Evolutionary conservation across 2,113 vertebrate species (phyloP).

Genomic region (Rhinogobius similis): DNA sequence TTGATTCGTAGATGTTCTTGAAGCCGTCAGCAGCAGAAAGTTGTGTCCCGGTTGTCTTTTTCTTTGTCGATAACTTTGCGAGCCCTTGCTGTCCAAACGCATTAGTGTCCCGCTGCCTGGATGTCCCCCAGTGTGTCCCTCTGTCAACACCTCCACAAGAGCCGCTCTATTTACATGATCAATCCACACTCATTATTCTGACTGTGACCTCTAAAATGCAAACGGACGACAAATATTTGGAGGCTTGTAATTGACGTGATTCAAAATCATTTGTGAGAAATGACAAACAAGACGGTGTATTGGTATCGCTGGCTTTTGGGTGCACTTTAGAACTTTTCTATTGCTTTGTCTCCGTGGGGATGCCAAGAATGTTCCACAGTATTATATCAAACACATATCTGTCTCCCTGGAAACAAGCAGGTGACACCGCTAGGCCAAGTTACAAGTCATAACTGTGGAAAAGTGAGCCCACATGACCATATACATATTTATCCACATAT

Average conservation of each 20-base stretch:
- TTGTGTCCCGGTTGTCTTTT: conserved; percentile 27
- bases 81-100: conserved; percentile 12
- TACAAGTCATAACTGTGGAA: no score
- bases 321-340: not conserved
- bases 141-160: conserved; percentile 15
- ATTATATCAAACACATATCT: not conserved
- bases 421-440: not conserved
- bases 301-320: not conserved
- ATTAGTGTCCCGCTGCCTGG: conserved; percentile 23
- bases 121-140: conserved; percentile 16
- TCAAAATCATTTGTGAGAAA: not conserved
- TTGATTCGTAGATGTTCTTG: not conserved
- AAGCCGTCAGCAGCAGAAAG: conserved; percentile 7
- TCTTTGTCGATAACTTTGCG: conserved; percentile 15
- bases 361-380: not conserved
- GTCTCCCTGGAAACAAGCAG: not conserved
- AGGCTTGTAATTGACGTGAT: not conserved
- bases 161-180: conserved; percentile 34
- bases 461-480: no score
- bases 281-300: no score
- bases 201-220: conserved; percentile 25
- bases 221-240: not conserved
- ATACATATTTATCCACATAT: no score
- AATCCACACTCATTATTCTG: conserved; percentile 40
- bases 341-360: not conserved